A percentile compares a stretch with the other conserved stretches of the same genome.
These are phyloP conservation scores for Tetragonisca angustula DNA, from an alignment of 2,888 invertebrate species.

Conservation along the genomic window DNA sequence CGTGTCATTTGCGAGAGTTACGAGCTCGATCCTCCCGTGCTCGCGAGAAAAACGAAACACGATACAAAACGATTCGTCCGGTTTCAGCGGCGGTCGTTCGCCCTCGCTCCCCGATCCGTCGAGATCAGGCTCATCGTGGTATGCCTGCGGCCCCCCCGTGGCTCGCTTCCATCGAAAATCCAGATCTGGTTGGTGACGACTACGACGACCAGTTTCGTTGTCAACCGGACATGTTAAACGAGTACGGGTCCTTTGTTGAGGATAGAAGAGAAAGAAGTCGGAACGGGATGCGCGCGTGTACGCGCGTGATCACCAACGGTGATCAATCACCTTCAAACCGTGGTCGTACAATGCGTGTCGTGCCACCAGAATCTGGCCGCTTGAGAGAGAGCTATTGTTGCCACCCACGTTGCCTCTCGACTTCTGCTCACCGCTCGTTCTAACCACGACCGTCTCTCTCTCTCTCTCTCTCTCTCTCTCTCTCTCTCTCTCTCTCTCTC, in stretches of 20 bases:
- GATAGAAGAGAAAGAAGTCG: constrained; percentile 38
- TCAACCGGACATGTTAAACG: constrained; percentile 62
- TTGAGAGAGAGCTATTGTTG: constrained; percentile 78
- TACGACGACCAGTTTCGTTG: constrained; percentile 53
- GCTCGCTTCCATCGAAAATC: constrained; percentile 67
- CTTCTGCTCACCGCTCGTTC: constrained; percentile 46
- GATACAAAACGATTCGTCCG: not conserved
- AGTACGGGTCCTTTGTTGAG: constrained; percentile 49
- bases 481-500: too few relatives aligned
- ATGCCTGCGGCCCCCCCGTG: constrained; percentile 60
- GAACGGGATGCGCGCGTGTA: constrained; percentile 55
- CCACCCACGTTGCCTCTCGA: constrained; percentile 80
- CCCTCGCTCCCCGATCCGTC: constrained; percentile 63
- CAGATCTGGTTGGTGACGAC: constrained; percentile 65
- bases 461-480: too few relatives aligned
- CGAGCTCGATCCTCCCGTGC: not conserved
- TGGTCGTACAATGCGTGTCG: constrained; percentile 77
- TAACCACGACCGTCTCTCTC: constrained; percentile 38
- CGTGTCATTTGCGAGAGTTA: not conserved
- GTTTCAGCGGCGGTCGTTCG: constrained; percentile 7
- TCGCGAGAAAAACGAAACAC: not conserved
- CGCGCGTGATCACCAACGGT: constrained; percentile 69
- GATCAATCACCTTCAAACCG: constrained; percentile 82
- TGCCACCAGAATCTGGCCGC: constrained; percentile 78
- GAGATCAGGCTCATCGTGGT: constrained; percentile 60